Evolutionary conservation across 2,888 invertebrate genomes (phyloP), one percentile per base, ranked within the genome.

Genomic region (Minunthozetes semirufus): DNA sequence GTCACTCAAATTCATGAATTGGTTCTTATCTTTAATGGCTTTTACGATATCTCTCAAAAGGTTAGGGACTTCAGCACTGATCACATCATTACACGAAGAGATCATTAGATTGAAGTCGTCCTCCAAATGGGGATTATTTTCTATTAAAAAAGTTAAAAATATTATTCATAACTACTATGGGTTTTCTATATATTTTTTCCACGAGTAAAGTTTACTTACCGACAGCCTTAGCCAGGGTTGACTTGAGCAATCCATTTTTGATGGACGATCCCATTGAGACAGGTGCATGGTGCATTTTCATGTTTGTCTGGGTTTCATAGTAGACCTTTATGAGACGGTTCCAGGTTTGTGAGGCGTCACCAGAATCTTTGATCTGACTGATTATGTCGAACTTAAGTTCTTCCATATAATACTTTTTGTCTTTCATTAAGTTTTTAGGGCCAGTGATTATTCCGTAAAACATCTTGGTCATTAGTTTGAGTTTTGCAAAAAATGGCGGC

Each of bases 21-120:
- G 25, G 22, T 73, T n/a, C 38, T 66, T 59, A 48, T 73, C 33
- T 38, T 66, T 59, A 15, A 76, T 42, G 15, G 56, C 9, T 17
- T 19, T 38, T 6, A 74, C 76, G 19, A 76, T 56, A 53, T 71
- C 25, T 13, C 61, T 27, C 6, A 76, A 22, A 13, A 25, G 33
- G 19, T 61, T 53, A 6, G 76, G 76, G 25, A 76, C 70, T 33
- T 75, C 76, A 56, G 75, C 76, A 53, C 75, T 75, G 33, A 76
- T 63, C 15, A 76, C 75, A 17, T 76, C 48, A 27, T 74, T 27
- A 46, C 76, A 75, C n/a, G 50, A 48, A 17, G 66, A 42, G 9
- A 72, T 53, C 27, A 76, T 42, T 22, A 66, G 33, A 1, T 77
- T 53, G 15, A 77, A 27, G 56, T 75, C 75, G n/a, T 73, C n/a